phyloP scores from a whole-genome alignment of 2,888 invertebrate genomes.

The Acleris holmiana region DNA sequence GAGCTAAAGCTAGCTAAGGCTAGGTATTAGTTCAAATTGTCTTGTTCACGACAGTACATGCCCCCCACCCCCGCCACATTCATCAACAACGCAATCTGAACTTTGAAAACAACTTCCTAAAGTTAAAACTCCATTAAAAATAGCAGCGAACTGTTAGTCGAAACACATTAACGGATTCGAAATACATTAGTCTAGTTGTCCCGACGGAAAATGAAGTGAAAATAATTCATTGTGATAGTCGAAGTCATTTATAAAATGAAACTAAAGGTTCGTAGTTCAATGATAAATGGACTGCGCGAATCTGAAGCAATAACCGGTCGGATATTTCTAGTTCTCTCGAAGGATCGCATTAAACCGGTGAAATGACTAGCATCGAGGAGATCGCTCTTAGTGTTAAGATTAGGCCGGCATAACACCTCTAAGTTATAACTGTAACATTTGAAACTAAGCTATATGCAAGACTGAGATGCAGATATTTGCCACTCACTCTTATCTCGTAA shows the following conservation, averaged over 20 bases:
- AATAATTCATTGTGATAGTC: constrained; percentile 50
- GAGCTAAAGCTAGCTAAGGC: constrained; percentile 57
- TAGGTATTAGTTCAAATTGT: constrained; percentile 60
- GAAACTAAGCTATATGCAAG: too few species aligned
- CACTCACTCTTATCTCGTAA: too few species aligned
- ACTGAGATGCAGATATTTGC: too few species aligned
- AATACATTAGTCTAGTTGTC: constrained; percentile 49
- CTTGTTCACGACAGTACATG: constrained; percentile 49
- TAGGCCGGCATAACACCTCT: too few species aligned
- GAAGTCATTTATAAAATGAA: constrained; percentile 39
- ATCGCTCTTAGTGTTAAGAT: too few species aligned
- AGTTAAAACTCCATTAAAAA: constrained; percentile 15
- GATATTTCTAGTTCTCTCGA: not conserved
- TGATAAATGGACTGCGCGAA: constrained; percentile 22
- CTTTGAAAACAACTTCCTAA: not conserved
- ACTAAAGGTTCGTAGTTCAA: constrained; percentile 18
- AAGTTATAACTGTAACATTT: too few species aligned
- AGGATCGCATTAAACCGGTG: not conserved
- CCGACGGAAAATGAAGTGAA: constrained; percentile 47
- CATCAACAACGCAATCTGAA: constrained; percentile 12
- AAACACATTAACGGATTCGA: constrained; percentile 48
- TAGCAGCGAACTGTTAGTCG: constrained; percentile 28
- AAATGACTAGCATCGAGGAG: not conserved
- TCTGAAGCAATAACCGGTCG: constrained; percentile 1
- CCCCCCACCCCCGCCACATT: constrained; percentile 6